Conservation (phyloP, 1,140 invertebrate genomes). For the Mycetomoellerius zeteki region DNA sequence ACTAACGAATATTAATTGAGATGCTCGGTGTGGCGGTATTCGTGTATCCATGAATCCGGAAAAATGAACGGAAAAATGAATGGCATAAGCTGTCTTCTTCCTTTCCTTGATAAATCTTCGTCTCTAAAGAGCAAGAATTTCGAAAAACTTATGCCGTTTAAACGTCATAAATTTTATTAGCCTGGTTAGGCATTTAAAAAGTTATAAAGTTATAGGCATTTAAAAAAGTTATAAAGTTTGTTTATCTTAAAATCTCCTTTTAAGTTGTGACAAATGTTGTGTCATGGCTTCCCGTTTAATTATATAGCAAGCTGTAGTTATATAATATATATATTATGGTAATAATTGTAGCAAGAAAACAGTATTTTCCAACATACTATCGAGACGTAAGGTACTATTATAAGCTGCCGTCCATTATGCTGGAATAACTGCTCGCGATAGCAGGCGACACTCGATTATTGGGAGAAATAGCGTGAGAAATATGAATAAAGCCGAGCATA, state of each 20-base stretch:
- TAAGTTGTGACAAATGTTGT: neutral
- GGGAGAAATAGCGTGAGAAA: slow-evolving; percentile 76
- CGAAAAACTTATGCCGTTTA: neutral
- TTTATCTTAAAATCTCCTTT: neutral
- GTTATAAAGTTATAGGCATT: too few species aligned
- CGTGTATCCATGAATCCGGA: neutral
- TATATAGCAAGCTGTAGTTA: neutral
- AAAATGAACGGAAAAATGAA: too few species aligned
- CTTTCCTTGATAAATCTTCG: neutral
- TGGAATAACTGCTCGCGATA: slow-evolving; percentile 73
- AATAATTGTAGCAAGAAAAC: slow-evolving; percentile 23
- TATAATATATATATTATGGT: neutral
- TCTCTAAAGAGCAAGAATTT: neutral
- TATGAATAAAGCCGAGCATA: slow-evolving; percentile 73
- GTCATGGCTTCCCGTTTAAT: neutral
- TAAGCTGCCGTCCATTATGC: slow-evolving; percentile 56
- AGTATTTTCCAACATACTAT: slow-evolving; percentile 25
- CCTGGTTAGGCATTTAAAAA: neutral
- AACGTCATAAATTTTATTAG: slow-evolving; percentile 9
- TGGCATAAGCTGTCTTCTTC: neutral
- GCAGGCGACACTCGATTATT: slow-evolving; percentile 75
- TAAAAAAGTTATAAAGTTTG: neutral
- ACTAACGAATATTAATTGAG: slow-evolving; percentile 27
- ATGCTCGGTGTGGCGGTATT: neutral
- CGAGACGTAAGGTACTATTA: slow-evolving; percentile 25